These are phyloP conservation scores for Tribolium castaneum DNA, from an alignment of 1,140 invertebrate genomes.

Conservation along the genomic window DNA sequence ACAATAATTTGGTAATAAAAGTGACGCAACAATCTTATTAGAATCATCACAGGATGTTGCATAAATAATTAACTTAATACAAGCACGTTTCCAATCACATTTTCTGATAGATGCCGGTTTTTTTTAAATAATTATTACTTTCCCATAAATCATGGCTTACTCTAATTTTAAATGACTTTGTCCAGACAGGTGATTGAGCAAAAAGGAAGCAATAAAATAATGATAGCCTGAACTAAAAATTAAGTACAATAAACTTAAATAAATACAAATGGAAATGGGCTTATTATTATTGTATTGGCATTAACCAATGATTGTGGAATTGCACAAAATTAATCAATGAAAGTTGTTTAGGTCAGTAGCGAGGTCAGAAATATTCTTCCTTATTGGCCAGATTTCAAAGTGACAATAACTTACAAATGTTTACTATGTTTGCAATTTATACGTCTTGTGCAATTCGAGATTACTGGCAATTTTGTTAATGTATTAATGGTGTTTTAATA, in stretches of 20 bases:
- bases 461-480: background rate
- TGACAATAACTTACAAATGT: background rate
- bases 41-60: conserved; percentile 8
- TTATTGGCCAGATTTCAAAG: conserved; percentile 23
- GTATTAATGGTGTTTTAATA: conserved; percentile 1
- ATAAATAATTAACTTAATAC: background rate
- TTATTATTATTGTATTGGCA: too few species aligned
- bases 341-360: conserved; percentile 13
- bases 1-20: background rate
- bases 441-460: background rate
- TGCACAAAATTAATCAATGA: conserved; percentile 11
- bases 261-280: background rate
- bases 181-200: background rate
- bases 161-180: background rate
- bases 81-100: conserved; percentile 12
- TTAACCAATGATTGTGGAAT: too few species aligned
- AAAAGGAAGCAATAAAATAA: background rate
- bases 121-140: too few species aligned
- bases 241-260: background rate
- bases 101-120: background rate
- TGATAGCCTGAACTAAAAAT: background rate
- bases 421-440: background rate
- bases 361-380: conserved; percentile 13
- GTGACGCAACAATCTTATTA: background rate
- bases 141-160: background rate